Evolutionary conservation across 2,113 vertebrate species (phyloP).

Genomic region (Hoplias malabaricus): DNA sequence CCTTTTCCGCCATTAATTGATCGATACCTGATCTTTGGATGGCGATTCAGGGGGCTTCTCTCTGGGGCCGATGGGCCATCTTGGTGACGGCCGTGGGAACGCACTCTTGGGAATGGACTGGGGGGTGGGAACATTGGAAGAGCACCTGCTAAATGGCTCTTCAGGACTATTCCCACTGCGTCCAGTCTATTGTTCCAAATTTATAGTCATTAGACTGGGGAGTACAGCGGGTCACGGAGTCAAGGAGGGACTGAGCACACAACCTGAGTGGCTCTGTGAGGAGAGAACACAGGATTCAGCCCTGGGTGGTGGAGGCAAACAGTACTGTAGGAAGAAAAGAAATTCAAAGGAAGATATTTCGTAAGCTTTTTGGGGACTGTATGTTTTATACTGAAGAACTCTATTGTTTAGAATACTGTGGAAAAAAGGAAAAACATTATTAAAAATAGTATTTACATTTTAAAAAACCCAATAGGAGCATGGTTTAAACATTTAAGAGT

Average conservation of each 20-base stretch:
- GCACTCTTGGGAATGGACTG: conserved; percentile 39
- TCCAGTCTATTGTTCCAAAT: conserved; percentile 68
- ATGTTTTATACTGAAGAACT: too few relatives aligned
- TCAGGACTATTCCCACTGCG: conserved; percentile 61
- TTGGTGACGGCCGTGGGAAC: conserved; percentile 86
- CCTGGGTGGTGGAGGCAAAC: not conserved
- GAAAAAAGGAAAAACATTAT: too few relatives aligned
- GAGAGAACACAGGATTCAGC: not conserved
- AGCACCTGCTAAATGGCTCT: conserved; percentile 75
- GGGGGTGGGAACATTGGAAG: conserved; percentile 58
- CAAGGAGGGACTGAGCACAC: conserved; percentile 19
- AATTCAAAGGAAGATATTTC: too few relatives aligned
- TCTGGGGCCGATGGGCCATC: conserved; percentile 68
- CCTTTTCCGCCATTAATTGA: conserved; percentile 80
- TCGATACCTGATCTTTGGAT: conserved; percentile 80
- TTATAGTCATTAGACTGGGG: conserved; percentile 75
- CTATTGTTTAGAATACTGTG: too few relatives aligned
- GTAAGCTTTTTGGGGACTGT: too few relatives aligned
- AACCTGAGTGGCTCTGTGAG: not conserved
- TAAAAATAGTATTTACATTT: too few relatives aligned
- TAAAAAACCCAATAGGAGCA: too few relatives aligned
- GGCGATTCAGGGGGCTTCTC: conserved; percentile 72
- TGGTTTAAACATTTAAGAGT: too few relatives aligned
- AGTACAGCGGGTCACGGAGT: conserved; percentile 57
- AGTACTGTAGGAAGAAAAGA: not conserved